Percentiles rank a stretch among this genome's conserved stretches.
phyloP scores from a whole-genome alignment of 2,888 invertebrate species.

The Drosophila kanekoi region DNA sequence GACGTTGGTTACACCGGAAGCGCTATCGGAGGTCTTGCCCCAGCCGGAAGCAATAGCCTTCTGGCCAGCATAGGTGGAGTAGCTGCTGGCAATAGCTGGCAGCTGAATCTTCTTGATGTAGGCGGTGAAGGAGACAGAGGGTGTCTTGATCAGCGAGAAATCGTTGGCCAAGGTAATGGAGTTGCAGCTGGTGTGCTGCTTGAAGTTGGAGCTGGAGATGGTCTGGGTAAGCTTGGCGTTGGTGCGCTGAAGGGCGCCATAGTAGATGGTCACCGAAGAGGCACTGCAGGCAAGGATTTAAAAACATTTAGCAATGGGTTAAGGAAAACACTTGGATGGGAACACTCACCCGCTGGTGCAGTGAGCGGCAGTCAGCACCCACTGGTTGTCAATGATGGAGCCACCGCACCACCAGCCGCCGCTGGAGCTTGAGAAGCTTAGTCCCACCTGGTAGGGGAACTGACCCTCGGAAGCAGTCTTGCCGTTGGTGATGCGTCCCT shows the following conservation, averaged over 20 bases:
- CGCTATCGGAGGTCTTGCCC: conserved; percentile 82
- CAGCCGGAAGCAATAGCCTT: conserved; percentile 85
- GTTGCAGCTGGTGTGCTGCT: conserved; percentile 83
- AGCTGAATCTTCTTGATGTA: conserved; percentile 53
- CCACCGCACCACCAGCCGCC: conserved; percentile 79
- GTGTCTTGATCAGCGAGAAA: conserved; percentile 75
- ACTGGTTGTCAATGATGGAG: conserved; percentile 66
- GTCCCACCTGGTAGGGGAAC: conserved; percentile 79
- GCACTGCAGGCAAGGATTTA: conserved; percentile 40
- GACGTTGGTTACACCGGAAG: conserved; percentile 58
- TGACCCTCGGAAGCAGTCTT: conserved; percentile 57
- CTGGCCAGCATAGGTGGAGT: conserved; percentile 78
- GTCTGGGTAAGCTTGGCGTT: conserved; percentile 60
- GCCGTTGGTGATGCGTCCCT: conserved; percentile 79
- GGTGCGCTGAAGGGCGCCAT: conserved; percentile 74
- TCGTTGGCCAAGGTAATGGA: conserved; percentile 68
- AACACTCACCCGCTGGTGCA: conserved; percentile 73
- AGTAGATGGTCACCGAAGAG: conserved; percentile 58
- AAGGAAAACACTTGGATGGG: not conserved
- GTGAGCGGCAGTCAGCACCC: conserved; percentile 80
- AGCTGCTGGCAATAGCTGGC: conserved; percentile 56
- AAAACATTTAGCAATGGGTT: too few species aligned
- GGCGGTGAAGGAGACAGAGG: conserved; percentile 37
- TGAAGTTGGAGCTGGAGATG: conserved; percentile 64
- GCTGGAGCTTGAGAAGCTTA: conserved; percentile 40